Evolutionary conservation across 2,113 vertebrate genomes (phyloP).

Genomic region (Cheilinus undulatus): DNA sequence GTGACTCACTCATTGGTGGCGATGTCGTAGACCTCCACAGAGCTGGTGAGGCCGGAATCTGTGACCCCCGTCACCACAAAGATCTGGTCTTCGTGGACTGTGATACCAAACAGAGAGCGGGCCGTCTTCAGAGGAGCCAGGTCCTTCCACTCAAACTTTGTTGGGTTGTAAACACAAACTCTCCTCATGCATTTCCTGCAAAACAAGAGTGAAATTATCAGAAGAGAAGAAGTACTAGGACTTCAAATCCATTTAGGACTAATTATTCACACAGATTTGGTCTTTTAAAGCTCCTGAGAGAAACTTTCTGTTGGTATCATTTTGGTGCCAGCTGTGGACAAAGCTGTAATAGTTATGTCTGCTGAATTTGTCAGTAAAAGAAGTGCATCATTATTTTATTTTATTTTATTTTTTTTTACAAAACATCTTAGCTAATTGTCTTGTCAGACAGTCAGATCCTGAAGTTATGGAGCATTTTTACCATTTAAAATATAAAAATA

Average conservation of each 20-base stretch:
- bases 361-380: no score
- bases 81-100: constrained; percentile 89
- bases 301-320: no score
- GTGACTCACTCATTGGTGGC: constrained; percentile 86
- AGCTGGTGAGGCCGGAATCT: constrained; percentile 89
- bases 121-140: constrained; percentile 90
- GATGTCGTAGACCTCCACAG: constrained; percentile 91
- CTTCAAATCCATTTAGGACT: neutral
- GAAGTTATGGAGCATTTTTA: no score
- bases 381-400: no score
- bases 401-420: no score
- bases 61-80: constrained; percentile 92
- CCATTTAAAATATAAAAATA: no score
- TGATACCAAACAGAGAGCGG: constrained; percentile 91
- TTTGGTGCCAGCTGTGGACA: no score
- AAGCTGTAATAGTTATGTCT: no score
- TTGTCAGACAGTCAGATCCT: no score
- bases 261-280: no score
- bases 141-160: constrained; percentile 97
- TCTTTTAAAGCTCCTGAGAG: no score
- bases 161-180: constrained; percentile 90
- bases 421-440: no score
- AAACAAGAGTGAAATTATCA: neutral
- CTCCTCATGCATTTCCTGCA: constrained; percentile 91
- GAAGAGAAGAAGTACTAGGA: neutral